Percentiles rank a stretch among this genome's conserved stretches.
Conservation (phyloP, 2,113 vertebrate genomes). For the Scytalopus superciliaris region DNA sequence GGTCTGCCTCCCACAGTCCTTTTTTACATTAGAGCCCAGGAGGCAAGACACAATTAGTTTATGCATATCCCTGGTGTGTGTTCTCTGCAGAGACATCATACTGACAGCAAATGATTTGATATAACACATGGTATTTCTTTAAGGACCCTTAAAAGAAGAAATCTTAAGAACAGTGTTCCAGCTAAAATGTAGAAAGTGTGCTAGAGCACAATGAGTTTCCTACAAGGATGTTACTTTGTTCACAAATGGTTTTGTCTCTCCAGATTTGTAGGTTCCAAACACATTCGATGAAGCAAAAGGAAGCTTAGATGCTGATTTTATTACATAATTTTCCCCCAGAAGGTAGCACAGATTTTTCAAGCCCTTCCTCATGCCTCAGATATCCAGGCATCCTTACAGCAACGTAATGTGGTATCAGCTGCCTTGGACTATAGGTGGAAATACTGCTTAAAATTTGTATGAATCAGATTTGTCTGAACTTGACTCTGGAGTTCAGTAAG, state of each 20-base stretch:
- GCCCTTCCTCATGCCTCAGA: not conserved
- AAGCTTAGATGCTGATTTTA: not conserved
- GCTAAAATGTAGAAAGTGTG: not conserved
- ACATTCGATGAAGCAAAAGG: not conserved
- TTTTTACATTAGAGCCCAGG: not conserved
- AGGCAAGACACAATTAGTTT: not conserved
- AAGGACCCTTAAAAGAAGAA: not conserved
- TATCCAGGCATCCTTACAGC: not conserved
- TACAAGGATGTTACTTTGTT: not conserved
- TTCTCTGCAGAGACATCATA: not conserved
- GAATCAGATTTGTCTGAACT: not conserved
- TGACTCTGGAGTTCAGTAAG: not conserved
- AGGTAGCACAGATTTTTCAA: not conserved
- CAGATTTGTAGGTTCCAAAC: not conserved
- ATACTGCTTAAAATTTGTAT: not conserved
- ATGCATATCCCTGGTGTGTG: not conserved
- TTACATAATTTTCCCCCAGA: not conserved
- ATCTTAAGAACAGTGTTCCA: not conserved
- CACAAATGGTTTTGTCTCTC: not conserved
- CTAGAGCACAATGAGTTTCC: not conserved
- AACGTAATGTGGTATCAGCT: not conserved
- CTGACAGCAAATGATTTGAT: not conserved
- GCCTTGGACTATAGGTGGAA: not conserved
- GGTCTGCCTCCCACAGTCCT: not conserved
- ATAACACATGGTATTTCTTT: accelerated